phyloP scores from a whole-genome alignment of 1,140 invertebrate genomes.

The Camponotus vicinus region DNA sequence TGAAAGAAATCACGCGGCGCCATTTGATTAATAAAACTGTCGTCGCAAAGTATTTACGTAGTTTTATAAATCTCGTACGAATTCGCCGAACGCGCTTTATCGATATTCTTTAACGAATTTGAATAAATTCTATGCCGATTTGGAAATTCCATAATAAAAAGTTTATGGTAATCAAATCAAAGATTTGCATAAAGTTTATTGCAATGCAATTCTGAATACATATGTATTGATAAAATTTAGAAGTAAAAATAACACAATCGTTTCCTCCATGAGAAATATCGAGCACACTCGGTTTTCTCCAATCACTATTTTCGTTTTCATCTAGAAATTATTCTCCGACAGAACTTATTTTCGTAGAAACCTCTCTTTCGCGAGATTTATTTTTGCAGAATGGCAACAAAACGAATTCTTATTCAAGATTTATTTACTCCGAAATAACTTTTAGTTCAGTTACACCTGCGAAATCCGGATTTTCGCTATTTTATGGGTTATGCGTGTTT shows the following conservation, averaged over 20 bases:
- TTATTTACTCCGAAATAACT: conserved; percentile 38
- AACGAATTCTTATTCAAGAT: conserved; percentile 31
- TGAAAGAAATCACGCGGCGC: not conserved
- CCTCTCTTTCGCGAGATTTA: conserved; percentile 2
- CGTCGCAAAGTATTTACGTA: not conserved
- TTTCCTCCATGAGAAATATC: not conserved
- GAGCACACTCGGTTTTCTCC: not conserved
- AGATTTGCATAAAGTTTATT: conserved; percentile 6
- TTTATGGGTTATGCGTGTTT: not conserved
- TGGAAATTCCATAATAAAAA: not conserved
- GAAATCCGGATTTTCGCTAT: not conserved
- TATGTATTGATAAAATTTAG: not conserved
- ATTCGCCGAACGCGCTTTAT: too few relatives aligned
- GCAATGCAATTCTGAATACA: not conserved
- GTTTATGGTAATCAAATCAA: not conserved
- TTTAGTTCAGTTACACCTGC: conserved; percentile 2
- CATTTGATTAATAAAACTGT: not conserved
- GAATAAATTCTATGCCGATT: not conserved
- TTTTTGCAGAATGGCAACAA: not conserved
- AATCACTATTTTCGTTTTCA: not conserved
- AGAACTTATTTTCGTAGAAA: conserved; percentile 15
- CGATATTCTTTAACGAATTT: not conserved
- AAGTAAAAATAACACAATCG: too few relatives aligned
- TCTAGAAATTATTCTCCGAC: not conserved
- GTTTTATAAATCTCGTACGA: too few relatives aligned